Percentiles rank a stretch among this genome's conserved stretches.
phyloP scores from a whole-genome alignment of 2,113 vertebrate species.

The Laticauda colubrina region DNA sequence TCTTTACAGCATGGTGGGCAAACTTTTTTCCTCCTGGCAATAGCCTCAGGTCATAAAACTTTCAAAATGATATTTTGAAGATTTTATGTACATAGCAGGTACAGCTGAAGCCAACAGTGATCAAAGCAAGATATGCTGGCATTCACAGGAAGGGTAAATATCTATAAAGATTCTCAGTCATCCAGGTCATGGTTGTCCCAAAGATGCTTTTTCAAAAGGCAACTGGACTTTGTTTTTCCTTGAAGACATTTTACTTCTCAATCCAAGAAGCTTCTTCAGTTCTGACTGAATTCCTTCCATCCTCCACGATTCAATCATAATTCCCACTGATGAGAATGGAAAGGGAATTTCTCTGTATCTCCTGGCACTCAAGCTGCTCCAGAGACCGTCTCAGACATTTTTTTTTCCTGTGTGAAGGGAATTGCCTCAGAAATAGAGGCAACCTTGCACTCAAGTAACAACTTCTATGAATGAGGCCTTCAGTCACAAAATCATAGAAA shows the following conservation, averaged over 20 bases:
- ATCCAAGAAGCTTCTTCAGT: not conserved
- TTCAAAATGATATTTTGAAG: not conserved
- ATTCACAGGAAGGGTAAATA: not conserved
- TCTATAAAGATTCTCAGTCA: not conserved
- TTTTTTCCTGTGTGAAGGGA: not conserved
- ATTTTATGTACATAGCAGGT: not conserved
- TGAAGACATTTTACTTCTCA: not conserved
- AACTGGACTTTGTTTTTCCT: not conserved
- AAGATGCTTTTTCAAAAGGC: not conserved
- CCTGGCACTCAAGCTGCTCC: not conserved
- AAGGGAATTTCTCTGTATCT: not conserved
- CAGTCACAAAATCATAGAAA: not conserved
- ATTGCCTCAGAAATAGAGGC: not conserved
- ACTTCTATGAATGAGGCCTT: not conserved
- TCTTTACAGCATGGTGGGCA: not conserved
- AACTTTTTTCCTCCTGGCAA: not conserved
- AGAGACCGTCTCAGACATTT: not conserved
- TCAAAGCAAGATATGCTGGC: not conserved
- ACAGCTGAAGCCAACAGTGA: not conserved
- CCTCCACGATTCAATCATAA: not conserved
- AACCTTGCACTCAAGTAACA: not conserved
- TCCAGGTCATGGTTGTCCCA: not conserved
- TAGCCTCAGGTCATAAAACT: not conserved
- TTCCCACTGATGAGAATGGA: not conserved
- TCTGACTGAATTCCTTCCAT: not conserved